Conservation (phyloP, 35 echinoderm and acorn worm genomes). For the Ophiothrix spiculata region DNA sequence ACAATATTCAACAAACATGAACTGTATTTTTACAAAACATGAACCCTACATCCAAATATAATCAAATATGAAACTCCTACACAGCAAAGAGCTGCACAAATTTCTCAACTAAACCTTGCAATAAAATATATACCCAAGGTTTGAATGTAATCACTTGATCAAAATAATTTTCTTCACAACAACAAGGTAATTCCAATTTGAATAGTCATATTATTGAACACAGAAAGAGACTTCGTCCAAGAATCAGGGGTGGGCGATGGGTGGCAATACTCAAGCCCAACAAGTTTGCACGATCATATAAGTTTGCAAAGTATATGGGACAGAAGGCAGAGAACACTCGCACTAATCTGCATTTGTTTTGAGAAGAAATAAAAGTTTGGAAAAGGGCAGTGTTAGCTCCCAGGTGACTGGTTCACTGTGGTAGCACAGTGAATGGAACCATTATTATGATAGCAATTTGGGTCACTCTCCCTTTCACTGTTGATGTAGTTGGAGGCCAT, state of each 20-base stretch:
- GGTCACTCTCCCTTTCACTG: neutral
- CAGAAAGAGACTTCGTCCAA: neutral
- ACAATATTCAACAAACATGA: neutral
- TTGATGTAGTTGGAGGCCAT: neutral
- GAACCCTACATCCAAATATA: no score
- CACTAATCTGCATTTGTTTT: neutral
- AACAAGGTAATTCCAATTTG: neutral
- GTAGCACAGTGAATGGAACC: neutral
- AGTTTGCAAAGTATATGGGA: neutral
- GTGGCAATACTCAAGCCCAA: neutral
- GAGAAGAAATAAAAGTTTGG: neutral
- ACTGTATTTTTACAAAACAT: no score
- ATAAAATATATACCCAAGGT: neutral
- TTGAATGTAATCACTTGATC: neutral
- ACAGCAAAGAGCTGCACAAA: neutral
- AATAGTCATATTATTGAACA: neutral
- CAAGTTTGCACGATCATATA: neutral
- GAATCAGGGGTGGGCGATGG: neutral
- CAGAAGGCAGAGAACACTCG: neutral
- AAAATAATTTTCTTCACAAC: neutral
- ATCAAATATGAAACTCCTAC: neutral
- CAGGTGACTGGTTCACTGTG: neutral
- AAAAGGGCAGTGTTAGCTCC: slow-evolving; percentile 1
- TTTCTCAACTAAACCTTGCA: neutral
- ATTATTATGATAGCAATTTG: neutral